Percentiles rank a stretch among this genome's conserved stretches.
Evolutionary conservation across 1,140 invertebrate genomes (phyloP).

Genomic region (Chironomus striatipennis): DNA sequence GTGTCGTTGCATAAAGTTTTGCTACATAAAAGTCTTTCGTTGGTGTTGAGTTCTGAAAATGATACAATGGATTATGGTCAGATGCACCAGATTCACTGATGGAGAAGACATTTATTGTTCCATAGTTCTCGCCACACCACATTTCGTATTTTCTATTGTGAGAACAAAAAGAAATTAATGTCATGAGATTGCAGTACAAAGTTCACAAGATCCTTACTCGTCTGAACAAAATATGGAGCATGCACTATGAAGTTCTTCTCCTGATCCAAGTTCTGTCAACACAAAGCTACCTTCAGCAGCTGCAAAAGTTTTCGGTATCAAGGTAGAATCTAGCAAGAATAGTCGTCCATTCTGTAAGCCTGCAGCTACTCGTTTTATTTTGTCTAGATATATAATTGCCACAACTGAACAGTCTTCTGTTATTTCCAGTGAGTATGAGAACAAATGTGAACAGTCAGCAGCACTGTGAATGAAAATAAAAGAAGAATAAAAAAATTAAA

Average conservation of each 20-base stretch:
- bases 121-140: conserved; percentile 69
- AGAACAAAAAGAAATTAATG: conserved; percentile 23
- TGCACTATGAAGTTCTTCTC: conserved; percentile 50
- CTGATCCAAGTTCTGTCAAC: conserved; percentile 64
- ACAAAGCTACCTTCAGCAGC: conserved; percentile 63
- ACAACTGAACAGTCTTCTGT: conserved; percentile 49
- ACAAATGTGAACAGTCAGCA: conserved; percentile 46
- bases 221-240: conserved; percentile 41
- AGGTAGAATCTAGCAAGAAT: conserved; percentile 57
- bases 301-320: conserved; percentile 50
- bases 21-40: conserved; percentile 50
- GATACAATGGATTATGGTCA: conserved; percentile 50
- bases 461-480: conserved; percentile 37
- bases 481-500: not conserved
- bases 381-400: conserved; percentile 53
- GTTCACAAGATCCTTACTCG: conserved; percentile 35
- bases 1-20: conserved; percentile 49
- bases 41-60: conserved; percentile 46
- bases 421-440: conserved; percentile 47
- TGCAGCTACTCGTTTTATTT: conserved; percentile 60
- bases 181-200: not conserved
- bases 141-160: conserved; percentile 48
- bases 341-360: conserved; percentile 63
- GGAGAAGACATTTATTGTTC: conserved; percentile 60
- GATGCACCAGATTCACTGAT: conserved; percentile 49